These are phyloP conservation scores for Bombyx mandarina DNA, from an alignment of 1,140 invertebrate genomes.

Conservation along the genomic window DNA sequence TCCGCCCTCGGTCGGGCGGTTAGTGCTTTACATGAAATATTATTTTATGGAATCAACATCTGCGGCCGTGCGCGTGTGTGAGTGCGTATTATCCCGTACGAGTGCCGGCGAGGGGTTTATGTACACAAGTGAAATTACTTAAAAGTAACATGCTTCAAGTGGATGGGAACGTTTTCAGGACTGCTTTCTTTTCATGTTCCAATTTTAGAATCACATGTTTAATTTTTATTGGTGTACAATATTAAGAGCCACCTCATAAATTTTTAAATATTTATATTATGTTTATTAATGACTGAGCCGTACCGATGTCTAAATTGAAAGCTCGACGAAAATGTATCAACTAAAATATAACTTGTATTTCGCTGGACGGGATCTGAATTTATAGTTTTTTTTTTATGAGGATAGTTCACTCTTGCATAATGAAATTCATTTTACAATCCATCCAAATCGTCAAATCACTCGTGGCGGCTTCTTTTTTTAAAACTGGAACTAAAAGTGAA, in stretches of 20 bases:
- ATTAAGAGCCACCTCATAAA: slow-evolving; percentile 16
- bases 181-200: slow-evolving; percentile 50
- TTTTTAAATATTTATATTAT: slow-evolving; percentile 4
- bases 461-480: slow-evolving; percentile 61
- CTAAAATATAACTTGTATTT: too few relatives aligned
- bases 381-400: not conserved
- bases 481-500: slow-evolving; percentile 57
- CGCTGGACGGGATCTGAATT: too few relatives aligned
- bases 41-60: slow-evolving; percentile 71
- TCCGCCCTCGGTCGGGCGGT: slow-evolving; percentile 62
- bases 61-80: slow-evolving; percentile 40
- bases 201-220: slow-evolving; percentile 44
- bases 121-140: slow-evolving; percentile 64
- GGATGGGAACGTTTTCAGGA: slow-evolving; percentile 58
- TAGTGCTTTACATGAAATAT: slow-evolving; percentile 71
- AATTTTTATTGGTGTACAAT: slow-evolving; percentile 10
- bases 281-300: not conserved
- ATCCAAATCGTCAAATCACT: slow-evolving; percentile 61
- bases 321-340: not conserved
- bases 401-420: slow-evolving; percentile 40
- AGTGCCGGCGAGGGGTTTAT: slow-evolving; percentile 46
- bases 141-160: slow-evolving; percentile 63
- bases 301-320: slow-evolving; percentile 4
- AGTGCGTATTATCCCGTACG: slow-evolving; percentile 29
- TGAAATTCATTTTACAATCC: slow-evolving; percentile 50